Evolutionary conservation across 1,140 invertebrate genomes (phyloP).

Genomic region (Matsumurasca onukii): DNA sequence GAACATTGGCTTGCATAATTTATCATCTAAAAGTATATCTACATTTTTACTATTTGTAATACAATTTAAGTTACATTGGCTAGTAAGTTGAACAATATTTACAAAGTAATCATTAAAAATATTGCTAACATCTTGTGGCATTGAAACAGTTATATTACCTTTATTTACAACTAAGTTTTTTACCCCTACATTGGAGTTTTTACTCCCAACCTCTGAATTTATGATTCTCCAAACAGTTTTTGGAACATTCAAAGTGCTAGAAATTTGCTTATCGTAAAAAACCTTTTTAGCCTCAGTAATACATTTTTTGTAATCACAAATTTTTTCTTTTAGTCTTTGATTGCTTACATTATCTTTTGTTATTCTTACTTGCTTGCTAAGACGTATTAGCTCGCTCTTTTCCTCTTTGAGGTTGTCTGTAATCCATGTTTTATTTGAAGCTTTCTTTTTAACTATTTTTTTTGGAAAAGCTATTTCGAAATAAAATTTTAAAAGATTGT

Average conservation of each 20-base stretch:
- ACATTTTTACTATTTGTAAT: too few species aligned
- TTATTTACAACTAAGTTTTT: neutral
- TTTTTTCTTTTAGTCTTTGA: neutral
- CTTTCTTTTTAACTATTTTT: neutral
- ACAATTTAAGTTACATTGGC: neutral
- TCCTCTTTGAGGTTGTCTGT: too few species aligned
- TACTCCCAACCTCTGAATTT: too few species aligned
- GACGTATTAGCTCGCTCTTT: too few species aligned
- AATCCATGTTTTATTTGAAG: neutral
- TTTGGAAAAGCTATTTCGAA: neutral
- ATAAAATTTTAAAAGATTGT: neutral
- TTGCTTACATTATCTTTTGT: too few species aligned
- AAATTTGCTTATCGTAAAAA: neutral
- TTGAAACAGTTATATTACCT: neutral
- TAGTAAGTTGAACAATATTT: neutral
- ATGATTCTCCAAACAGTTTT: constrained; percentile 1
- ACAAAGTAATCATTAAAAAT: constrained; percentile 3
- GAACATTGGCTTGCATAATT: too few species aligned
- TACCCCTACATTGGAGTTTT: neutral
- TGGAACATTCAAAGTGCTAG: neutral
- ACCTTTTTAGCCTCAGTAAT: neutral
- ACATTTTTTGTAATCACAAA: neutral
- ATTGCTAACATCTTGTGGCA: neutral
- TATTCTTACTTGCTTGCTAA: neutral
- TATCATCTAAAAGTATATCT: too few species aligned